phyloP scores from a whole-genome alignment of 2,888 invertebrate genomes.

The Rhagophthalmus giganteus region DNA sequence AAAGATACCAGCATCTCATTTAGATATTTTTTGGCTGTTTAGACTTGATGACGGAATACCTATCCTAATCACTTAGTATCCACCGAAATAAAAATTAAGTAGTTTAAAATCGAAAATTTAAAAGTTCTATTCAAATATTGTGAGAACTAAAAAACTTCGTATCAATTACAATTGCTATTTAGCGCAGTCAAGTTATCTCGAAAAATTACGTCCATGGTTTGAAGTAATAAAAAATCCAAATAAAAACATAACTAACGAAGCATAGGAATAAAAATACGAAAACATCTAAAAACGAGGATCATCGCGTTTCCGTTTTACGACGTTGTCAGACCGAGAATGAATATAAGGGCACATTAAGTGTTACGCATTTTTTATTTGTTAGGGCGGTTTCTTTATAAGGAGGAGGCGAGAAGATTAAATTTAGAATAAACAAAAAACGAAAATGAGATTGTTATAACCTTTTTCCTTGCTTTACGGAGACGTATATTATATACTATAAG shows the following conservation, averaged over 20 bases:
- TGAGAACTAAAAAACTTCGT: too few relatives aligned
- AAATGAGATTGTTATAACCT: not conserved
- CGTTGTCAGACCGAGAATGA: constrained; percentile 22
- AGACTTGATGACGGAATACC: too few relatives aligned
- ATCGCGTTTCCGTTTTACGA: constrained; percentile 25
- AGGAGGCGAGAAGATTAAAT: constrained; percentile 12
- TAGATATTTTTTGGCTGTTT: too few relatives aligned
- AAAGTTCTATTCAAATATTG: too few relatives aligned
- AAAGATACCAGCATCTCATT: too few relatives aligned
- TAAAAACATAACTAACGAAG: constrained; percentile 26
- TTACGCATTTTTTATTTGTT: constrained; percentile 23
- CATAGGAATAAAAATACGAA: constrained; percentile 24
- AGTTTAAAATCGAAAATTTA: too few relatives aligned
- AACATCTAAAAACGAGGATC: constrained; percentile 25
- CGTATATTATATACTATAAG: not conserved
- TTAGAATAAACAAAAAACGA: constrained; percentile 8
- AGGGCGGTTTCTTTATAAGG: constrained; percentile 20
- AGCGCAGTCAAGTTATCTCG: constrained; percentile 12
- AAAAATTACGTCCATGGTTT: constrained; percentile 15
- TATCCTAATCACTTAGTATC: too few relatives aligned
- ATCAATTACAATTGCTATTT: not conserved
- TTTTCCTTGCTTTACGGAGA: not conserved
- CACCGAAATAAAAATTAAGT: too few relatives aligned
- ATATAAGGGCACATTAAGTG: constrained; percentile 25
- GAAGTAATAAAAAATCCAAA: constrained; percentile 21